Evolutionary conservation across 2,113 vertebrate genomes (phyloP), one percentile per base, ranked within the genome.

Genomic region (Aspidoscelis tigris): DNA sequence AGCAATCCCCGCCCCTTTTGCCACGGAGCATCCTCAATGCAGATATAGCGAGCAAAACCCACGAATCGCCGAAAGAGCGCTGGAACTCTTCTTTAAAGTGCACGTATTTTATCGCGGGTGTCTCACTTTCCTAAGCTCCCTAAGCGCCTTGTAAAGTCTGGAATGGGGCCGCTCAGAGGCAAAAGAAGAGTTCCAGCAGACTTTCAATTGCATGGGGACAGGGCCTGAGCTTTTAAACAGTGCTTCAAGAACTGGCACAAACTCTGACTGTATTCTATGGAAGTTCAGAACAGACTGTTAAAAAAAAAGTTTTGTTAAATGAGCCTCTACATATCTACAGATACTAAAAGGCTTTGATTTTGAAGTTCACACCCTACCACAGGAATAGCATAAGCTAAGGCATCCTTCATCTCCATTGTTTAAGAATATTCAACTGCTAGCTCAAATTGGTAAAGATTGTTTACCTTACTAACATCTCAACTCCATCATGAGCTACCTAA

Each of bases 361-460:
- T 22, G 78, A 26, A 22, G 26, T 3, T 71, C 53, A 70, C 7
- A 0, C 10, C 61, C 65, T 55, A 50, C 4, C 7, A 0, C 0
- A 11, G 3, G 0, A 4, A 0, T 1, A 1, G 55, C 9, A 44
- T 55, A 18, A 24, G 26, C 1, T 7, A 65, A 33, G 24, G 55
- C 76, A 58, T 78, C 69, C 53, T 4, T 61, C 61, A 16, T 70
- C 0, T 11, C 41, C 68, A 0, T 22, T 4, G 1, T 16, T 4
- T 39, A 0, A 0, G 2, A 53, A 4, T 16, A 0, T 0, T 4
- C 1, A 39, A 43, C 10, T 61, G 50, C 61, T 69, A 77, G 3
- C 41, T 61, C 68, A n/a, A 44, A 26, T 18, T 50, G 53, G 69
- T 12, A 80, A 80, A 50, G 21, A 12, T 58, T 2, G 18, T 58